These are phyloP conservation scores for Coptodon bakossiorum DNA, from an alignment of 2,113 vertebrate genomes.

Conservation along the genomic window DNA sequence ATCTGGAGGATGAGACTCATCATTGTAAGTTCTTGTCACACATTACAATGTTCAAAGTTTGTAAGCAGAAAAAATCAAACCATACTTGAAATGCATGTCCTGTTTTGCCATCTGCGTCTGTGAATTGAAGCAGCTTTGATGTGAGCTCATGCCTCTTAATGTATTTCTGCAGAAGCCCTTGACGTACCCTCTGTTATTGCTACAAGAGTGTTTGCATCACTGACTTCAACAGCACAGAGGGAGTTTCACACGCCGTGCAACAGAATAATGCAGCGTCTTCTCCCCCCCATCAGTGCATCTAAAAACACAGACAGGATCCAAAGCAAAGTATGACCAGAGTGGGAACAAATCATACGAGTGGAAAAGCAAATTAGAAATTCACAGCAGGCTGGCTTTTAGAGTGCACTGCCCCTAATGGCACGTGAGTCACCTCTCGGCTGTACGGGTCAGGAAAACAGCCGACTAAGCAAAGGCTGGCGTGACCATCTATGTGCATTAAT, in stretches of 20 bases:
- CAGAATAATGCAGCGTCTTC: constrained; percentile 32
- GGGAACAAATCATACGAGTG: constrained; percentile 29
- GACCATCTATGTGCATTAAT: constrained; percentile 42
- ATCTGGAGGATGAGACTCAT: neutral
- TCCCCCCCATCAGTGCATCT: constrained; percentile 37
- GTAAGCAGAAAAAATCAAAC: neutral
- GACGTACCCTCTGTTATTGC: constrained; percentile 59
- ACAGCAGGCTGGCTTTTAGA: constrained; percentile 43
- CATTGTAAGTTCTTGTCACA: neutral
- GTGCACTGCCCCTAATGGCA: constrained; percentile 19
- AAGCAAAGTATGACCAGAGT: constrained; percentile 15
- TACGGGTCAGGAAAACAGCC: constrained; percentile 50
- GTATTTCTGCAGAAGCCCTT: constrained; percentile 54
- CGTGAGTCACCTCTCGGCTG: constrained; percentile 45
- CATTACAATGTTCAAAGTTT: neutral
- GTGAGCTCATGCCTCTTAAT: constrained; percentile 17
- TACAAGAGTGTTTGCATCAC: constrained; percentile 44
- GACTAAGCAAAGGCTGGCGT: constrained; percentile 42
- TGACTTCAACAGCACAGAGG: constrained; percentile 43
- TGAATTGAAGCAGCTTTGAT: neutral
- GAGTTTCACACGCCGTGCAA: constrained; percentile 43
- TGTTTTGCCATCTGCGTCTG: neutral
- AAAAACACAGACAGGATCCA: constrained; percentile 13
- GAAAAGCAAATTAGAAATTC: constrained; percentile 57
- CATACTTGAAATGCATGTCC: neutral